Evolutionary conservation across 2,797 vertebrate species (phyloP).

Genomic region (Florisuga fusca): DNA sequence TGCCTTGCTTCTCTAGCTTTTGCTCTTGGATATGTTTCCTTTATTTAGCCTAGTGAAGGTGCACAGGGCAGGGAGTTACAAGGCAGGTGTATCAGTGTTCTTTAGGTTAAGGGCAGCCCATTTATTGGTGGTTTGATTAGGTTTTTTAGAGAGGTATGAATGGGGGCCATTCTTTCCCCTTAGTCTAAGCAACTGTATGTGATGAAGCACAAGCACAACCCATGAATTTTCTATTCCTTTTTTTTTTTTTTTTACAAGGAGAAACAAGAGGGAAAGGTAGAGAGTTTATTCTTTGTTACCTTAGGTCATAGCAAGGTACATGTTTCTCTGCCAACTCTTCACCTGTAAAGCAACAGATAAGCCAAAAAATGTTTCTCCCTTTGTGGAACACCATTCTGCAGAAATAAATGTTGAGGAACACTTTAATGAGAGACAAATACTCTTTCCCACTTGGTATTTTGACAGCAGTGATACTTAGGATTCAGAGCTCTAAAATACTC

Average conservation of each 20-base stretch:
- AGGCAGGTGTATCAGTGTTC: background rate
- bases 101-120: background rate
- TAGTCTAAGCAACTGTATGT: background rate
- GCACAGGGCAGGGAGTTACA: background rate
- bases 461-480: background rate
- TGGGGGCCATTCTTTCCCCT: background rate
- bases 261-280: background rate
- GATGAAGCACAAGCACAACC: background rate
- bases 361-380: background rate
- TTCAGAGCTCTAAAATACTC: background rate
- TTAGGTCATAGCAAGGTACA: background rate
- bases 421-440: background rate
- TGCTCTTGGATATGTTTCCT: background rate
- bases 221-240: background rate
- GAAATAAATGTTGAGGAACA: background rate
- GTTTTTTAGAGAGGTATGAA: background rate
- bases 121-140: background rate
- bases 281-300: background rate
- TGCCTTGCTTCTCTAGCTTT: background rate
- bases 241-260: background rate
- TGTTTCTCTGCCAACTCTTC: background rate
- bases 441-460: background rate
- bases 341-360: background rate
- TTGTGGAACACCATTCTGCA: background rate
- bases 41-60: background rate